These are phyloP conservation scores for Uloborus plumipes DNA, from an alignment of 2,888 invertebrate genomes.

Conservation along the genomic window DNA sequence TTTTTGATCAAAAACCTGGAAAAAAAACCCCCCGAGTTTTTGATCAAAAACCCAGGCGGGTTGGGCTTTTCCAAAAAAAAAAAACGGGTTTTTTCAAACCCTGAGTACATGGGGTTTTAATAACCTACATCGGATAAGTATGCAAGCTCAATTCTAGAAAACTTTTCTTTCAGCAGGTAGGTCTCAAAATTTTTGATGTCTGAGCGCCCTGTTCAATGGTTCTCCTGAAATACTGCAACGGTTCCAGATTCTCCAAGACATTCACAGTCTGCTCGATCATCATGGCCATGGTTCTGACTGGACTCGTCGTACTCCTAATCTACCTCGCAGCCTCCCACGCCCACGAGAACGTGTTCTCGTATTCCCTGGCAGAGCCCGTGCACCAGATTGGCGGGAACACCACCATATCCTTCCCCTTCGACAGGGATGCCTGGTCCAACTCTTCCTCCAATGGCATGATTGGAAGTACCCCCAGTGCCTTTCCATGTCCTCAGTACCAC, in stretches of 20 bases:
- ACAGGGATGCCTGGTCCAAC: slow-evolving; percentile 6
- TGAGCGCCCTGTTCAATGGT: too few species aligned
- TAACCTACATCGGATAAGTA: too few species aligned
- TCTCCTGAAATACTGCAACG: too few species aligned
- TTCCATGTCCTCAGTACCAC: slow-evolving; percentile 14
- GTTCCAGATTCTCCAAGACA: slow-evolving; percentile 5
- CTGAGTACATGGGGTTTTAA: too few species aligned
- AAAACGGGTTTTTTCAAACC: too few species aligned
- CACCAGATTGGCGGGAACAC: not conserved
- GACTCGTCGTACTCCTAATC: slow-evolving; percentile 12
- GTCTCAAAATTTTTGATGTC: too few species aligned
- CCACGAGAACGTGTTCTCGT: not conserved
- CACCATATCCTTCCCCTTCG: slow-evolving; percentile 20
- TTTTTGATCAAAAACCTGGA: too few species aligned
- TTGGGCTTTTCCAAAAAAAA: too few species aligned
- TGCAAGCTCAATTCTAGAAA: too few species aligned
- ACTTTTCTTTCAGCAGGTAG: too few species aligned
- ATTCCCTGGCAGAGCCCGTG: slow-evolving; percentile 23
- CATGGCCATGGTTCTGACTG: slow-evolving; percentile 19
- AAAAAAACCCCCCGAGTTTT: too few species aligned
- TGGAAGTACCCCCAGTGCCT: not conserved
- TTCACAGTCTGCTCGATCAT: not conserved
- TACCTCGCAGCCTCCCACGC: not conserved
- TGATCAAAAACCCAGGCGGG: too few species aligned
- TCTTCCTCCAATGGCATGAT: not conserved